phyloP scores from a whole-genome alignment of 2,888 invertebrate genomes.

The Idaea straminata region DNA sequence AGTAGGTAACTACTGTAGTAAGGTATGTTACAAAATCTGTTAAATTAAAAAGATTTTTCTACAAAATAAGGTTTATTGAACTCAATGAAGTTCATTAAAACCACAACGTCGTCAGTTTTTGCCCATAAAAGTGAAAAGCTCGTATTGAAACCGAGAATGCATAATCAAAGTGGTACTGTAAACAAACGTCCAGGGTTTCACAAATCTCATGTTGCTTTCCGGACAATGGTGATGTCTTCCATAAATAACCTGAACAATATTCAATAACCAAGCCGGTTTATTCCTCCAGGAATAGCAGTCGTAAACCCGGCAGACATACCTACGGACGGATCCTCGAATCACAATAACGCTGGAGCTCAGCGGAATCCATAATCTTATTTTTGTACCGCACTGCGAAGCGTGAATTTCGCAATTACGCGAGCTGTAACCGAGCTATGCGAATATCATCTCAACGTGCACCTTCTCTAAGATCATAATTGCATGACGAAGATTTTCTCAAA shows the following conservation, averaged over 20 bases:
- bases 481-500: constrained; percentile 57
- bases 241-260: constrained; percentile 75
- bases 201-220: constrained; percentile 43
- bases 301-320: constrained; percentile 77
- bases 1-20: no score
- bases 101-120: constrained; percentile 17
- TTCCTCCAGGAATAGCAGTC: constrained; percentile 78
- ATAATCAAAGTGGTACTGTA: constrained; percentile 28
- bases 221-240: constrained; percentile 74
- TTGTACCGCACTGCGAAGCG: constrained; percentile 79
- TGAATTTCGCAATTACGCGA: constrained; percentile 79
- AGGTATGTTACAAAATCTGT: no score
- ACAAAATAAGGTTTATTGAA: neutral
- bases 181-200: constrained; percentile 50
- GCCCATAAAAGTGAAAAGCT: constrained; percentile 6
- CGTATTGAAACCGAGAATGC: constrained; percentile 13
- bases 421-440: constrained; percentile 42
- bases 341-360: constrained; percentile 78
- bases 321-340: constrained; percentile 80
- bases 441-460: constrained; percentile 48
- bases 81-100: constrained; percentile 19
- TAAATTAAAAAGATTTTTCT: no score
- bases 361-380: constrained; percentile 81
- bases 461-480: constrained; percentile 53
- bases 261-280: constrained; percentile 72